These are phyloP conservation scores for Fragum fragum DNA, from an alignment of 2,888 invertebrate genomes.

Conservation along the genomic window DNA sequence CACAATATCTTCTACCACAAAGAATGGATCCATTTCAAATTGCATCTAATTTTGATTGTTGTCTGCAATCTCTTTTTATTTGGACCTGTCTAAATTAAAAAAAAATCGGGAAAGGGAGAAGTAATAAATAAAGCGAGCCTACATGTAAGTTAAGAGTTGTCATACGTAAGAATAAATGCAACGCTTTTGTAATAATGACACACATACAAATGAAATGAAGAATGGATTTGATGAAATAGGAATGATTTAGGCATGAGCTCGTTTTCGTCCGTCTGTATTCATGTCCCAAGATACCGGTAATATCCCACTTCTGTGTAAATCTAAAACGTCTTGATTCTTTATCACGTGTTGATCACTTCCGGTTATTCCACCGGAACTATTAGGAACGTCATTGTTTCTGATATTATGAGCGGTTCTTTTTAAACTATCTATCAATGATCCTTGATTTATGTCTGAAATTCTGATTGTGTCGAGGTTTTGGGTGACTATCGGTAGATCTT, in stretches of 20 bases:
- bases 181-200: background rate
- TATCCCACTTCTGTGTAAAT: slow-evolving; percentile 53
- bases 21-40: no score
- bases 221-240: background rate
- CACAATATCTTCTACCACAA: no score
- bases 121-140: no score
- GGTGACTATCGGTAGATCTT: slow-evolving; percentile 9
- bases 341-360: slow-evolving; percentile 15
- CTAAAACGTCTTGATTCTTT: slow-evolving; percentile 40
- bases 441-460: background rate
- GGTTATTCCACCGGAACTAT: background rate
- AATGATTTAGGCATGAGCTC: background rate
- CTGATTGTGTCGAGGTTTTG: background rate
- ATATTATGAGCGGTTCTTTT: background rate
- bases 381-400: slow-evolving; percentile 1
- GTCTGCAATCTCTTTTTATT: no score
- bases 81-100: no score
- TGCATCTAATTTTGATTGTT: no score
- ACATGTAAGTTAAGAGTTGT: no score
- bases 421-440: slow-evolving; percentile 1
- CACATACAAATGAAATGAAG: background rate
- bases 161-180: no score
- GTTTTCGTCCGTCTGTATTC: background rate
- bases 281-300: slow-evolving; percentile 40
- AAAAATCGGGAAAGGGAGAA: no score